Conservation (phyloP, 2,888 invertebrate genomes). For the Frankliniella intonsa region DNA sequence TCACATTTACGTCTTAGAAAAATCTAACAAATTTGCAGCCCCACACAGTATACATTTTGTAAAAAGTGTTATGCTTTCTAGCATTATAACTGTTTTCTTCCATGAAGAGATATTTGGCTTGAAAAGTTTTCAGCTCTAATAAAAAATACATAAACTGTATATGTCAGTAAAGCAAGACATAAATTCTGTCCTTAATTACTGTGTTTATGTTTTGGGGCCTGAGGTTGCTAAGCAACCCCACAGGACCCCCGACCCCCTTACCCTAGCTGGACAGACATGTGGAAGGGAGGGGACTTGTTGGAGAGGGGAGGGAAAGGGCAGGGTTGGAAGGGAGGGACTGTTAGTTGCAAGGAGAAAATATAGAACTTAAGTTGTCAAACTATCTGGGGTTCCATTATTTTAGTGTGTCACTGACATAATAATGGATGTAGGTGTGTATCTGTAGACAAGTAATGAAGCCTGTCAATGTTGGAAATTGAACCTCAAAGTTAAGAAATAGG, state of each 20-base stretch:
- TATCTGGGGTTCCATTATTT: background rate
- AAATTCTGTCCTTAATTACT: background rate
- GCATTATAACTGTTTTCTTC: background rate
- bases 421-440: background rate
- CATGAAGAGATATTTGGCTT: background rate
- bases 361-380: background rate
- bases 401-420: background rate
- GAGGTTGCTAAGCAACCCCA: background rate
- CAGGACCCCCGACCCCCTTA: background rate
- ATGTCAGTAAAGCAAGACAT: background rate
- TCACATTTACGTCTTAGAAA: background rate
- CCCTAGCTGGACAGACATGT: background rate
- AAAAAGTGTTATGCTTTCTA: background rate
- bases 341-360: constrained; percentile 1
- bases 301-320: background rate
- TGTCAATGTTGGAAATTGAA: background rate
- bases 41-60: background rate
- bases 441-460: background rate
- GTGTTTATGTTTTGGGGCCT: constrained; percentile 6
- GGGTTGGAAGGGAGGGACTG: background rate
- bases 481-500: no score
- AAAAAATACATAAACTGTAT: background rate
- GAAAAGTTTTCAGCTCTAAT: background rate
- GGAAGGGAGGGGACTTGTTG: background rate
- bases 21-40: background rate